Conservation (phyloP, 2,888 invertebrate species). For the Harmothoe impar region DNA sequence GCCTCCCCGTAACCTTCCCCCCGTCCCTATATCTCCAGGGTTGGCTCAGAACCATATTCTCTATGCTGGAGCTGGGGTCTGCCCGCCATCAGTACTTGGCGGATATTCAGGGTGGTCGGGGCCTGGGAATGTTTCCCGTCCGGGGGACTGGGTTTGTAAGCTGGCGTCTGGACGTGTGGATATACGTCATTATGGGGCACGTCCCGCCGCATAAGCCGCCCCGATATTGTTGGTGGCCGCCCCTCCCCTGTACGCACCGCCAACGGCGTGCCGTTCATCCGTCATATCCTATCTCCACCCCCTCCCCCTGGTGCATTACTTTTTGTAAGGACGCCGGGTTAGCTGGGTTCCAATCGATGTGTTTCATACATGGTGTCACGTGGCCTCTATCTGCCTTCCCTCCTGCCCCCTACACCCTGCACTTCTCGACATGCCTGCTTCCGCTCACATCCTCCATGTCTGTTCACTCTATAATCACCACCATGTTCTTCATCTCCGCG, state of each 20-base stretch:
- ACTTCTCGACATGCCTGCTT: not conserved
- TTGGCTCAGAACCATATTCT: no score
- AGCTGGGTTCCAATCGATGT: conserved; percentile 45
- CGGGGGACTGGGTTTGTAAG: not conserved
- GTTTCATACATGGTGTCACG: conserved; percentile 26
- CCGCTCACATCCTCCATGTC: no score
- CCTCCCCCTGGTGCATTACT: conserved; percentile 7
- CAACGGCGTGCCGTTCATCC: conserved; percentile 28
- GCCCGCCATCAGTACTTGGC: no score
- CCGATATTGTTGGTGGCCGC: conserved; percentile 27
- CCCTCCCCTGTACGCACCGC: not conserved
- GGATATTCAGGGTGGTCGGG: not conserved
- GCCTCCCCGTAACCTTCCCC: no score
- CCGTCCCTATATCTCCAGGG: no score
- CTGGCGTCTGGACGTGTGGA: conserved; percentile 21
- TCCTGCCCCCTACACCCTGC: not conserved
- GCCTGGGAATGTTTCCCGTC: not conserved
- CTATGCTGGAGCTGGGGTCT: no score
- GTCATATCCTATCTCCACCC: conserved; percentile 43
- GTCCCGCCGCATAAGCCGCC: conserved; percentile 34
- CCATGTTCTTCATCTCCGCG: no score
- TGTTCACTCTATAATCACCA: no score
- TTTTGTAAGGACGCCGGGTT: conserved; percentile 32
- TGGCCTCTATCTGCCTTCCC: not conserved
- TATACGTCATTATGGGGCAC: conserved; percentile 43